Evolutionary conservation across 2,888 invertebrate species (phyloP), one percentile per base, ranked within the genome.

Genomic region (Ormyrus labotus): DNA sequence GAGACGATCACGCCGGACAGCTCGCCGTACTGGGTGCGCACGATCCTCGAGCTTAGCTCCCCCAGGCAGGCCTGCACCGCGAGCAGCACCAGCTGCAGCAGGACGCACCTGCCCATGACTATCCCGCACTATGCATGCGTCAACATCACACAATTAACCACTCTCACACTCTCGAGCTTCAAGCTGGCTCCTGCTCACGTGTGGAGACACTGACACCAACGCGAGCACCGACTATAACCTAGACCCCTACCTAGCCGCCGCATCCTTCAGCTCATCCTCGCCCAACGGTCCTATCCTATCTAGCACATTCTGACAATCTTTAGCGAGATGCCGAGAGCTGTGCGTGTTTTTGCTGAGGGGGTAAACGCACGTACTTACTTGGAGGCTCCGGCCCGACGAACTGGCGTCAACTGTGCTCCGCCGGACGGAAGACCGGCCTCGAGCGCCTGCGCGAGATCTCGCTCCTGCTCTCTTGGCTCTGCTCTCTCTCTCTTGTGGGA

Each of bases 1-100:
- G 95, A 95, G 77, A 96, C 95, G 87, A 97, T 96, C 85, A 96
- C 95, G 71, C 97, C 97, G 88, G 96, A 94, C 84, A 97, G 94
- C 89, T 96, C 96, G 83, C 97, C 97, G 91, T 97, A 96, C 90
- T 97, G 96, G 86, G 96, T 97, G 90, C 96, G 93, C 84, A 97
- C 96, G 86, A 96, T 96, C 88, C 97, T 94, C 86, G 96, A 96
- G 87, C 95, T 95, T 85, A 96, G 80, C 75, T 86, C 85, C 9
- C 77, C 83, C 7, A 72, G 71, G 5, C 53, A 34, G 34, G 34
- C 69, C 34, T 51, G 53, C 10, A n/a, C 67, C 51, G 13, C 64
- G 9, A 53, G 63, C 55, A 69, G 10, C 11, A 69, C n/a, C 34
- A 76, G 11, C 69, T 75, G 45, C 48, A 75, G 11, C 64, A 50